A percentile compares a stretch with the other conserved stretches of the same genome.
These are phyloP conservation scores for Hipparchia sbordonii DNA, from an alignment of 2,888 invertebrate genomes.

Conservation along the genomic window DNA sequence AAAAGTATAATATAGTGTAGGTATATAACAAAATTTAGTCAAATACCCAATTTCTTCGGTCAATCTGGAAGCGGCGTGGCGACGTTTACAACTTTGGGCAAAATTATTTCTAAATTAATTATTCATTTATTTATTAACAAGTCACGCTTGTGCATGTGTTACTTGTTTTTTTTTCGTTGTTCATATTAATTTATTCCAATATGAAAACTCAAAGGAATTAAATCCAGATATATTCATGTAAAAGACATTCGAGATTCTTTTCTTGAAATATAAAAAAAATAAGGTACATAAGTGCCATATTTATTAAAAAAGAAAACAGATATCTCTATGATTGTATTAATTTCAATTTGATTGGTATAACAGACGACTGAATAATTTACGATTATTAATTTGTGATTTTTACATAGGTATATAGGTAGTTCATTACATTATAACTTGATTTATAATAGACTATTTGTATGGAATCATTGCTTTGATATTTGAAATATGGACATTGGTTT, in stretches of 20 bases:
- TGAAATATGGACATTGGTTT: no score
- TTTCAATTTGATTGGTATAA: neutral
- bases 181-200: neutral
- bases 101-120: no score
- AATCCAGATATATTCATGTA: neutral
- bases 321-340: neutral
- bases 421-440: neutral
- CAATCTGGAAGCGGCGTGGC: no score
- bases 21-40: no score
- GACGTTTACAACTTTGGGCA: neutral
- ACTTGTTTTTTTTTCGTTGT: neutral
- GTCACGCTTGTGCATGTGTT: neutral
- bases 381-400: no score
- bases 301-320: neutral
- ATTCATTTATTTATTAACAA: neutral
- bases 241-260: neutral
- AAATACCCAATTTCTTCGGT: no score
- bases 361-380: no score
- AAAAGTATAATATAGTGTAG: no score
- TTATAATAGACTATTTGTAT: neutral
- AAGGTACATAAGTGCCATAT: neutral
- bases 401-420: no score
- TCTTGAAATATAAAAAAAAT: neutral
- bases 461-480: neutral
- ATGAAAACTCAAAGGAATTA: neutral